Base-by-base conservation (phyloP, 2,888 invertebrate genomes). In the Coenonympha glycerion region DNA sequence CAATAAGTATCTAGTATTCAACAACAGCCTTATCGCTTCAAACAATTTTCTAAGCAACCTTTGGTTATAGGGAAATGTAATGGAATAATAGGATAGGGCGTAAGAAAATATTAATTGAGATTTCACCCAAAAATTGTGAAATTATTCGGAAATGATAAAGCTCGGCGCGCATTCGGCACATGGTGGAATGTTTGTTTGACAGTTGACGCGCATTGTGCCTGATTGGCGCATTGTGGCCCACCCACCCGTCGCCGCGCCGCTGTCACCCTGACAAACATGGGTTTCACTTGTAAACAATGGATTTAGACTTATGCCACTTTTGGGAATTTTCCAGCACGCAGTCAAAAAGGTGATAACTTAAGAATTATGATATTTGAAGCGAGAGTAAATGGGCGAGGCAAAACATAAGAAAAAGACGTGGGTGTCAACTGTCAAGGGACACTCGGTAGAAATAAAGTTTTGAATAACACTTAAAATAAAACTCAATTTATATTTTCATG, bases 201-300 rank as follows among this genome's bases (percentile, higher is more conserved):
- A 69, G 61, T 65, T 66, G 67, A 65, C 66, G 53, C 39, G 60
- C 54, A 71, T 77, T 79, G 77, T 78, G 56, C 53, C 31, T 73
- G 72, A 73, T 73, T 73, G 71, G 66, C 52, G 58, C 60, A 71
- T 71, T 71, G 73, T 74, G 56, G 72, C 63, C 73, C 76, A 76
- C 71, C 79, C 76, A 69, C 63, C 65, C 65, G 63, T 62, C 58
- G 51, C 61, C 63, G n/a, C 65, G 63, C 62, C 58, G n/a, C 71
- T 45, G 79, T 79, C 82, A 80, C 60, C 79, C 77, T 69, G 61
- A 55, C 63, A 66, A 76, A 79, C 76, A 76, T 73, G 79, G 80
- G 79, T 76, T 76, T 72, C 64, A 65, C 73, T 69, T 72, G 76
- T 76, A 79, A 78, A 81, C 81, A 81, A 81, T 71, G 57, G 62